These are phyloP conservation scores for Tipula lateralis DNA, from an alignment of 2,888 invertebrate species.

Conservation along the genomic window DNA sequence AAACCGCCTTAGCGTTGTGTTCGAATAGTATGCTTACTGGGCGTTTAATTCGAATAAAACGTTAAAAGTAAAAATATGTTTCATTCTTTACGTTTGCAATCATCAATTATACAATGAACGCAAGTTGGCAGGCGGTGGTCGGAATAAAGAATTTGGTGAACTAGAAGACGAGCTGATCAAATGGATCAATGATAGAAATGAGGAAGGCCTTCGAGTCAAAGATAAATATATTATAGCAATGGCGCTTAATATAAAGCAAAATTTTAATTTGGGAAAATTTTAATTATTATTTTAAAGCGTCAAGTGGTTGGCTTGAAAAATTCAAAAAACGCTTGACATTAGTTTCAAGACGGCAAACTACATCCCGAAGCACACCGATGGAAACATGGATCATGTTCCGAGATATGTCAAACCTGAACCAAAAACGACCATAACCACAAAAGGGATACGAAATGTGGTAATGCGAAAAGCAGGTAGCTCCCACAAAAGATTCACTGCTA, in stretches of 20 bases:
- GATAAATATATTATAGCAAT: constrained; percentile 29
- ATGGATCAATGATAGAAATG: background rate
- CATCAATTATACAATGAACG: too few relatives aligned
- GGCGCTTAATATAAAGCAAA: too few relatives aligned
- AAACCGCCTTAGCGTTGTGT: too few relatives aligned
- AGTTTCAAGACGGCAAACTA: constrained; percentile 19
- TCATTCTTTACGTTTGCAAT: too few relatives aligned
- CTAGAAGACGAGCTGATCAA: background rate
- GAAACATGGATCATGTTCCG: constrained; percentile 19
- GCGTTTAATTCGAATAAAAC: too few relatives aligned
- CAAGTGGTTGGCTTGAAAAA: background rate
- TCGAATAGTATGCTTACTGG: too few relatives aligned
- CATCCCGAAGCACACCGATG: background rate
- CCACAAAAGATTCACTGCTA: too few relatives aligned
- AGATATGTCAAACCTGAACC: constrained; percentile 14
- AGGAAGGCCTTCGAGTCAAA: background rate
- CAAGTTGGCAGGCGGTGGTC: constrained; percentile 4
- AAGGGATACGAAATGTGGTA: background rate
- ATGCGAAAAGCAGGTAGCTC: background rate
- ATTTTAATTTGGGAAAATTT: background rate
- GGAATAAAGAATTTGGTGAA: constrained; percentile 24
- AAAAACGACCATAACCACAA: too few relatives aligned
- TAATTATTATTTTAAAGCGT: background rate
- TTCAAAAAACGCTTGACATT: background rate
- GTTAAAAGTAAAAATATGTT: too few relatives aligned